Conservation (phyloP, 1,140 invertebrate genomes). For the Diachasmimorpha longicaudata region DNA sequence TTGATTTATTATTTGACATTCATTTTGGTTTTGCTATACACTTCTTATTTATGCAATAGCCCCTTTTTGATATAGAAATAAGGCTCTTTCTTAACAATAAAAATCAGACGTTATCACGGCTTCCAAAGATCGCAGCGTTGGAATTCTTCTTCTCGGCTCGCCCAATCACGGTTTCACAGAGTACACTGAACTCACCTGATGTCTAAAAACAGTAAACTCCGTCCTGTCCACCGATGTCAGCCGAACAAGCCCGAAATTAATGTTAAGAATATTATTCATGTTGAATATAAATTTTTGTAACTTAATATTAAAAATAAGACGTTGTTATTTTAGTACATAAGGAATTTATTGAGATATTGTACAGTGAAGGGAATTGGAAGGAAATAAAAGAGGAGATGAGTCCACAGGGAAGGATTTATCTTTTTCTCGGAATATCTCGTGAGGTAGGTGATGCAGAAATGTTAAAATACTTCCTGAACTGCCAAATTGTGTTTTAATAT, state of each 20-base stretch:
- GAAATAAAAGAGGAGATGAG: neutral
- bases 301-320: neutral
- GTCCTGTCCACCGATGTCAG: neutral
- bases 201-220: neutral
- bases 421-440: neutral
- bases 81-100: conserved; percentile 9
- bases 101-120: conserved; percentile 62
- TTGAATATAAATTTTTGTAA: conserved; percentile 5
- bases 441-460: neutral
- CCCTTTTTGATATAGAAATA: too few species aligned
- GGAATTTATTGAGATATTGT: neutral
- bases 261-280: conserved; percentile 1
- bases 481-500: too few species aligned
- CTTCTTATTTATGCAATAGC: too few species aligned
- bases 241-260: neutral
- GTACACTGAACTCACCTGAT: conserved; percentile 64
- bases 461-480: too few species aligned
- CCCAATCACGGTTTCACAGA: conserved; percentile 65
- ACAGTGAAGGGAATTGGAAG: neutral
- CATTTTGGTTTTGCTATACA: too few species aligned
- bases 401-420: neutral
- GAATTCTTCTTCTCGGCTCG: conserved; percentile 60
- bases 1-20: too few species aligned
- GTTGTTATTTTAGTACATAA: neutral
- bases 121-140: conserved; percentile 64